A percentile compares a stretch with the other conserved stretches of the same genome.
These are phyloP conservation scores for Luperina nickerlii DNA, from an alignment of 2,888 invertebrate genomes.

Conservation along the genomic window DNA sequence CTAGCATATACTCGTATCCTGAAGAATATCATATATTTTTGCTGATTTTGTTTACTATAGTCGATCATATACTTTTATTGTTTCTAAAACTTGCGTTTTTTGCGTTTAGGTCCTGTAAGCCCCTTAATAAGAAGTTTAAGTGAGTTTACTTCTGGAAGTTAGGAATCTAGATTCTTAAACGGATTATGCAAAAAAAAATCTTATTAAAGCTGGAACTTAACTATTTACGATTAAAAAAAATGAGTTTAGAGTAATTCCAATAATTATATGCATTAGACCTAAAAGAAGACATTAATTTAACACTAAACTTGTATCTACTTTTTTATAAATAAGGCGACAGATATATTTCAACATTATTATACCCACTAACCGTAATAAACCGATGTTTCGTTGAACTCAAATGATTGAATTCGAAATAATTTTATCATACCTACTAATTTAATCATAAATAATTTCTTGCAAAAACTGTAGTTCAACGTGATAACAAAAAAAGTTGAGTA, in stretches of 20 bases:
- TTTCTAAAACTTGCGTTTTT: too few relatives aligned
- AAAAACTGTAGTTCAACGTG: slow-evolving; percentile 9
- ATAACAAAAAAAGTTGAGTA: not conserved
- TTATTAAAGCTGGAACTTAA: not conserved
- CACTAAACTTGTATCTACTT: not conserved
- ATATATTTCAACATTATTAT: slow-evolving; percentile 1
- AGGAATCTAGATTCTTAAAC: not conserved
- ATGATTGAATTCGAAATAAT: not conserved
- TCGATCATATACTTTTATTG: too few relatives aligned
- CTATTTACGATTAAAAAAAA: not conserved
- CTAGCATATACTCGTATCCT: too few relatives aligned
- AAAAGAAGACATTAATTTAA: not conserved
- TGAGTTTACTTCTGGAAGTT: slow-evolving; percentile 4
- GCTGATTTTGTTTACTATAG: too few relatives aligned
- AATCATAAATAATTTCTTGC: slow-evolving; percentile 14
- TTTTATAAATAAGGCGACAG: not conserved
- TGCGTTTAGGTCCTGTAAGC: too few relatives aligned
- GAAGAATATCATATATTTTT: too few relatives aligned
- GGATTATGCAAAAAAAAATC: not conserved
- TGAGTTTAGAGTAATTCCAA: not conserved
- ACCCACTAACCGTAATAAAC: not conserved
- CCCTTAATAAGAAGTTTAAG: not conserved
- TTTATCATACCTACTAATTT: not conserved
- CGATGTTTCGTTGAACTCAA: not conserved
- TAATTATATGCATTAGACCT: not conserved